Conservation (phyloP, 2,797 vertebrate species). For the Lepus oiostolus region DNA sequence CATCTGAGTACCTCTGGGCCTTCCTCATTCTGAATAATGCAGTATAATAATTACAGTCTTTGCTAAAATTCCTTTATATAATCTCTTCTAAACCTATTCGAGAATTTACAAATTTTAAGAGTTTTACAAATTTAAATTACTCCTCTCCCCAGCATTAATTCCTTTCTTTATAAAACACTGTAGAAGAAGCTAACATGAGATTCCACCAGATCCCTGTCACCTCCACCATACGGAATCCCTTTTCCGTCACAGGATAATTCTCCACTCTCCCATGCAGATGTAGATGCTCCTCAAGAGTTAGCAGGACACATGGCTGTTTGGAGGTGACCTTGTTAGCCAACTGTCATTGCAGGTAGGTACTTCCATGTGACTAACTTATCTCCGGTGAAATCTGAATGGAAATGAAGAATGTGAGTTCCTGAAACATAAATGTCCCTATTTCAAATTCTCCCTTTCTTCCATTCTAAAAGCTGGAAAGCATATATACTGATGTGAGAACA, state of each 20-base stretch:
- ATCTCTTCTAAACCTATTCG: not conserved
- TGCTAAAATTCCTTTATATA: not conserved
- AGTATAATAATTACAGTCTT: not conserved
- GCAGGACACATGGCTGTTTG: not conserved
- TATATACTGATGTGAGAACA: not conserved
- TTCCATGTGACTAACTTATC: not conserved
- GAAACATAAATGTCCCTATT: not conserved
- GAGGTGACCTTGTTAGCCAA: not conserved
- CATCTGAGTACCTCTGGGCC: not conserved
- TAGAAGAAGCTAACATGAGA: not conserved
- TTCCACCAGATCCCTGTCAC: not conserved
- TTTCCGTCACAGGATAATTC: not conserved
- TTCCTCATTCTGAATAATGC: not conserved
- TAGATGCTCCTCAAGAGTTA: not conserved
- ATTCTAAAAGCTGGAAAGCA: not conserved
- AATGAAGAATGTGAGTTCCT: not conserved
- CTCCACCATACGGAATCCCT: rapidly evolving
- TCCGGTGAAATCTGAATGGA: not conserved
- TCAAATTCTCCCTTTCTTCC: not conserved
- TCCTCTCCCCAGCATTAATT: not conserved
- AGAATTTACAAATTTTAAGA: too few species aligned
- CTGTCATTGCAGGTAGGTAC: not conserved
- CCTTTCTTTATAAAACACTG: not conserved
- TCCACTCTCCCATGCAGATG: too few species aligned
- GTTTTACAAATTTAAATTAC: not conserved